Conservation (phyloP, 2,888 invertebrate genomes). For the Drosophila paramelanica region DNA sequence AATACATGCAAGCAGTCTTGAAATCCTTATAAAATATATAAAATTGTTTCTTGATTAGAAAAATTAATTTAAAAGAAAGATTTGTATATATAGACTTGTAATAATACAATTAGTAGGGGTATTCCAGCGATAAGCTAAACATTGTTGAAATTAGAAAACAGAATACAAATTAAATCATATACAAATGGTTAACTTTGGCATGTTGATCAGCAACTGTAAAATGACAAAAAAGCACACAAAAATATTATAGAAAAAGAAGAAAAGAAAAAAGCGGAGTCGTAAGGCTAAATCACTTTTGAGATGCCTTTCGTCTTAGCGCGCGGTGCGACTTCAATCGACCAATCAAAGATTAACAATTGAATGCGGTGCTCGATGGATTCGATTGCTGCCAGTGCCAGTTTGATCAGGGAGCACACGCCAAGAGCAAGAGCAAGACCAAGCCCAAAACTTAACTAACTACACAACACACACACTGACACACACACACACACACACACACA, state of each 20-base stretch:
- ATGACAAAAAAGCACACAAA: constrained; percentile 16
- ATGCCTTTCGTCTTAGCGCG: constrained; percentile 72
- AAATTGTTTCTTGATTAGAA: too few relatives aligned
- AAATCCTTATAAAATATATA: too few relatives aligned
- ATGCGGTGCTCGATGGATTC: constrained; percentile 23
- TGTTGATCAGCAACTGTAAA: constrained; percentile 7
- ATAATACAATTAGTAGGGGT: too few relatives aligned
- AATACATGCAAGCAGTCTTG: too few relatives aligned
- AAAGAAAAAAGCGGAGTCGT: constrained; percentile 13
- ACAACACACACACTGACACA: constrained; percentile 20
- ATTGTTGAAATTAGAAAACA: too few relatives aligned
- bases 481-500: not conserved
- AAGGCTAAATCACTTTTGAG: constrained; percentile 62
- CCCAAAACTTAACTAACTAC: constrained; percentile 55
- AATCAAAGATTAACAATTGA: constrained; percentile 67
- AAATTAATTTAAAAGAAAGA: too few relatives aligned
- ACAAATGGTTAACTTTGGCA: too few relatives aligned
- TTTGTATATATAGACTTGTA: too few relatives aligned
- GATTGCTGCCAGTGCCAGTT: constrained; percentile 19
- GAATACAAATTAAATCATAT: too few relatives aligned
- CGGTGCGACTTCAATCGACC: constrained; percentile 72
- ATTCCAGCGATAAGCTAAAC: too few relatives aligned
- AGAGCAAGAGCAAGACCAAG: constrained; percentile 46
- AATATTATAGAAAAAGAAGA: constrained; percentile 8
- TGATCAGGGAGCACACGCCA: constrained; percentile 64